Base-by-base conservation (phyloP, 2,113 vertebrate genomes). In the Poecilia latipinna region DNA sequence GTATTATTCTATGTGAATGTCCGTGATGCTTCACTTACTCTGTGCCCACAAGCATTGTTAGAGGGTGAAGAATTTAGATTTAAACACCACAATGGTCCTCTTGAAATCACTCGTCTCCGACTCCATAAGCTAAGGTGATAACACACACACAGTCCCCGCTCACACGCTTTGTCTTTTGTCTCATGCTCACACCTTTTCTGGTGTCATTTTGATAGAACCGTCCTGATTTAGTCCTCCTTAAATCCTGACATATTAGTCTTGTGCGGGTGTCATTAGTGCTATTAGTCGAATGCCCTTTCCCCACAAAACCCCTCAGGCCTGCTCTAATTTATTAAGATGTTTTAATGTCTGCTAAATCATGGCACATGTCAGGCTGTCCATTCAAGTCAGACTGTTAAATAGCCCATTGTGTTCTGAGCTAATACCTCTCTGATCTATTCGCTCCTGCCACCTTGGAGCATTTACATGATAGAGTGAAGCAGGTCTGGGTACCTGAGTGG, bases 341-440 rank as follows among this genome's bases (percentile, higher is more conserved):
- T 91, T 92, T 90, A 92, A 92, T 91, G 86, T 90, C 86, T 85
- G 86, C 84, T 89, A 88, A 89, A 91, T 90, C 85, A 83, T 42
- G 83, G 82, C 84, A 77, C 74, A 83, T 72, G 85, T 88, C 89
- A 80, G 84, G 79, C 83, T 85, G 79, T 82, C 80, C 80, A 89
- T 93, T 90, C 54, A 89, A 54, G 81, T 84, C 82, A 75, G 77
- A 72, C 76, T 64, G 69, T 77, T 88, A 81, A 88, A 91, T 74
- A 85, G 89, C 89, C 80, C 77, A 74, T 51, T 64, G 77, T 77
- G 86, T 76, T 66, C 64, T 82, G 75, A 37, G 72, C 79, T 78
- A 82, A 83, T 81, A 86, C 78, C 61, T 78, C 69, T 85, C 66
- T 83, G 80, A 84, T 86, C 70, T 74, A 75, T 77, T 78, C 61